phyloP scores from a whole-genome alignment of 2,113 vertebrate species.

The Xiphias gladius region DNA sequence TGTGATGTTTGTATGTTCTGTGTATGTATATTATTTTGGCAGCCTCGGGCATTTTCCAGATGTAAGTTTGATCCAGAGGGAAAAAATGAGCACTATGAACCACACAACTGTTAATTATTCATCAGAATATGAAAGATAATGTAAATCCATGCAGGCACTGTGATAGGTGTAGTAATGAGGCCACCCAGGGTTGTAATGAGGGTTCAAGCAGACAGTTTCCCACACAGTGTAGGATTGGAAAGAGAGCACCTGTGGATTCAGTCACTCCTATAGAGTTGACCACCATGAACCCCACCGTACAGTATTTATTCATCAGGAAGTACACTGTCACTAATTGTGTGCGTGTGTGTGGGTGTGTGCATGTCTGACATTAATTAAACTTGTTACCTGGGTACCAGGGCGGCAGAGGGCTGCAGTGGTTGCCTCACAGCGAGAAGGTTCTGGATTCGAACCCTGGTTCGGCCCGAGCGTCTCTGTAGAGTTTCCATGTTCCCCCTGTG shows the following conservation, averaged over 20 bases:
- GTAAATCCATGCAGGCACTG: conserved; percentile 31
- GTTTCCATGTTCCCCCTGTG: too few species aligned
- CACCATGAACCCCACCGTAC: conserved; percentile 9
- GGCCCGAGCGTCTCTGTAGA: too few species aligned
- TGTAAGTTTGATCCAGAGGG: too few species aligned
- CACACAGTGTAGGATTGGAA: conserved; percentile 37
- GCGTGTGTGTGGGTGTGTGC: conserved; percentile 1
- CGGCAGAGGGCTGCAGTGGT: too few species aligned
- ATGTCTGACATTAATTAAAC: conserved; percentile 59
- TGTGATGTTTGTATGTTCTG: not conserved
- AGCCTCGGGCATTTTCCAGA: not conserved
- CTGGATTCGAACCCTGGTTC: too few species aligned
- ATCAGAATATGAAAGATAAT: conserved; percentile 39
- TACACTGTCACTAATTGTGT: conserved; percentile 45
- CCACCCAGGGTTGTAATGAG: conserved; percentile 64
- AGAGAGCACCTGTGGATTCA: conserved; percentile 57
- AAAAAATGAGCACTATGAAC: not conserved
- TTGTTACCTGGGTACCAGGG: conserved; percentile 46
- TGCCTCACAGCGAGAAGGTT: too few species aligned
- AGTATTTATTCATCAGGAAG: conserved; percentile 51
- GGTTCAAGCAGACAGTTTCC: conserved; percentile 37
- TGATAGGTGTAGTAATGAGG: conserved; percentile 65
- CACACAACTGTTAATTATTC: conserved; percentile 39
- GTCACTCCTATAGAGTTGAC: conserved; percentile 30
- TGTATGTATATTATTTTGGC: not conserved